Base-by-base conservation (phyloP, 2,888 invertebrate genomes). In the Hirudinaria manillensis region DNA sequence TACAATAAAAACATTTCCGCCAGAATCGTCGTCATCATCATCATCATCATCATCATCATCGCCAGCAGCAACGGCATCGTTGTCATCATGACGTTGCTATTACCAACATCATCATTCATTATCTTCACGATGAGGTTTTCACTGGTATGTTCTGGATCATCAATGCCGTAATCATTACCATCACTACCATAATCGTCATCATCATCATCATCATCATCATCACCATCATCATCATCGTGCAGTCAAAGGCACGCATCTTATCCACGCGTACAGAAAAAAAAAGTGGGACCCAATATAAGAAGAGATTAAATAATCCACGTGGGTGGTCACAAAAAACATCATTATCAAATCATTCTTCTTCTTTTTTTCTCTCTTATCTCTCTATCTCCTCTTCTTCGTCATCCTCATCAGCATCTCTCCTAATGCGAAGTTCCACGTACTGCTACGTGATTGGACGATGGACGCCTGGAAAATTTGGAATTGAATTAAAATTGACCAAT, bases 171-270 rank as follows among this genome's bases (percentile, higher is more conserved):
- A 61, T 75, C 53, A 70, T 67, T 16, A n/a, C 38, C 74, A 74
- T 68, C 53, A 7, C n/a, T 32, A 68, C 29, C 68, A 75, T 27
- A 16, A 29, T n/a, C 34, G 32, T 27, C 51, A 70, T 65, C 36
- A 29, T 72, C 36, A 72, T 72, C 36, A 72, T 72, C 56, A 27
- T 56, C 56, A 72, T 55, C 53, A 29, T 72, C 72, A 55, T 55
- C 53, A 34, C 32, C 32, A 32, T 36, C 32, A 27, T 32, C 19
- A 53, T 32, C 27, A 72, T 72, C 72, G 45, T 72, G 61, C 61
- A 61, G 3, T 61, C 61, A 61, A 61, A 61, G 61, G 61, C 61
- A 61, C 61, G 61, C 61, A 24, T 61, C 61, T 29, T 45, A 45
- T 45, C 45, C 45, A 45, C 45, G 45, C 45, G 45, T 16, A 45